Conservation (phyloP, 2,888 invertebrate species). For the Brachylomia viminalis region DNA sequence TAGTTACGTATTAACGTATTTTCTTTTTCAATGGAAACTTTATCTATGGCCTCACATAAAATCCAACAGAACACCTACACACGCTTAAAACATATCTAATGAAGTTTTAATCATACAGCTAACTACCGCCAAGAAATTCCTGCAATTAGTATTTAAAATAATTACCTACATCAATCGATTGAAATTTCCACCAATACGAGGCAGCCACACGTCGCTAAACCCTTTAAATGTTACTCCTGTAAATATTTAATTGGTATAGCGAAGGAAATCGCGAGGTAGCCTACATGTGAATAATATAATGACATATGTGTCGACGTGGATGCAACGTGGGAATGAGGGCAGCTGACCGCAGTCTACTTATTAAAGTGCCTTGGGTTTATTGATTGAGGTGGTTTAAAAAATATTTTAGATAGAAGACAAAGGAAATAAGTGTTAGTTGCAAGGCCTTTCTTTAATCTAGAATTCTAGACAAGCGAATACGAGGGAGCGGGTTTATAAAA, state of each 20-base stretch:
- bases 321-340: constrained; percentile 40
- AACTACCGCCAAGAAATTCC: not conserved
- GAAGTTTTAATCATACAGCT: not conserved
- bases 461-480: not conserved
- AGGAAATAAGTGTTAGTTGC: not conserved
- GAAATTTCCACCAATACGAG: not conserved
- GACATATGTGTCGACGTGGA: not conserved
- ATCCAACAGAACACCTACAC: too few species aligned
- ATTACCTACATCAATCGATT: constrained; percentile 17
- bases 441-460: too few species aligned
- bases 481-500: not conserved
- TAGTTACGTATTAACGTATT: too few species aligned
- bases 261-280: constrained; percentile 44
- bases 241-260: constrained; percentile 43
- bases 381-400: constrained; percentile 4
- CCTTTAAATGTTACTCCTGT: constrained; percentile 9
- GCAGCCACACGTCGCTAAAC: not conserved
- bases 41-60: not conserved
- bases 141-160: constrained; percentile 32
- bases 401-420: constrained; percentile 1
- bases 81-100: not conserved
- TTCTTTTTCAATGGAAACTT: not conserved
- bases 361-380: constrained; percentile 39
- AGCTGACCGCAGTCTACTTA: constrained; percentile 16
- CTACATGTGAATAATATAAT: constrained; percentile 26